Base-by-base conservation (phyloP, 2,113 vertebrate species). In the Rhinichthys klamathensis region DNA sequence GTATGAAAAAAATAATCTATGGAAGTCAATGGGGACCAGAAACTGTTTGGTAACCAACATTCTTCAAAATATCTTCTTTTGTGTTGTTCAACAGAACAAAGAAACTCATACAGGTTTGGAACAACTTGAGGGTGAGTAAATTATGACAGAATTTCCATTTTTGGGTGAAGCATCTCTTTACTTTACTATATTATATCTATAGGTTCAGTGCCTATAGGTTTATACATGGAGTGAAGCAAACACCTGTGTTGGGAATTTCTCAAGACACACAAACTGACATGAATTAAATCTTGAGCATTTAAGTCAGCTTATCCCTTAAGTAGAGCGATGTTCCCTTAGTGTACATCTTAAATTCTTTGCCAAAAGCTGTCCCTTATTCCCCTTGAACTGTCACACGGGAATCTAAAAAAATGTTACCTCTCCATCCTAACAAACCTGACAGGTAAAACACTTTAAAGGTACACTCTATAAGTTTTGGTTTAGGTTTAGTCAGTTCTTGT, bases 271-370 rank as follows among this genome's bases (percentile, higher is more conserved):
- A 75, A 80, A 76, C 54, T 56, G 41, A n/a, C 80, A 46, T 23
- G 58, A 21, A 30, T 23, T 63, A 61, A 88, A 73, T 77, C 81
- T 73, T 82, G 79, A 76, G 78, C 54, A 78, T 85, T 79, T 72
- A 85, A 80, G 65, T 80, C 65, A 77, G 63, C 78, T 38, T 86
- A 69, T 76, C 81, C 80, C 76, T 69, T 86, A 76, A 84, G 76
- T 65, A 61, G n/a, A 41, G 73, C 12, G 9, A 65, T 51, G 63
- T 63, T 69, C 54, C 41, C n/a, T 65, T 27, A 1, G 30, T 72
- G 44, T 73, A 58, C 30, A 83, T 83, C 65, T 72, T 56, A 81
- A 44, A 63, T 41, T 61, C 69, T 75, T 83, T 30, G 51, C 76
- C 72, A 85, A 83, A 54, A 27, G 25, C 32, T 58, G 65, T 82